A percentile compares a stretch with the other conserved stretches of the same genome.
phyloP scores from a whole-genome alignment of 2,797 vertebrate genomes.

The Jordanella pulchra region DNA sequence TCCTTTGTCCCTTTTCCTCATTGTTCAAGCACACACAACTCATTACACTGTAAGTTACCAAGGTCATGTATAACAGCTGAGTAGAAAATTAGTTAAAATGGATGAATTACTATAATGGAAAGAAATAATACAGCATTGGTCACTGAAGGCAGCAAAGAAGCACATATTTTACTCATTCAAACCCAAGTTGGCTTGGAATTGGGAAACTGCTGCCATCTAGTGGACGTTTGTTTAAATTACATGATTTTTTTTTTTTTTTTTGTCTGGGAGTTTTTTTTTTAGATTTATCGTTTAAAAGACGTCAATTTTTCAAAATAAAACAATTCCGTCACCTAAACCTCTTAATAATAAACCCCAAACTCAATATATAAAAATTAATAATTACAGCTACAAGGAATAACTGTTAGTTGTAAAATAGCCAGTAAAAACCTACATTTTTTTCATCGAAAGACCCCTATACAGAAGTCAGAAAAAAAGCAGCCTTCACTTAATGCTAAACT shows the following conservation, averaged over 20 bases:
- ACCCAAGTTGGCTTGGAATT: not conserved
- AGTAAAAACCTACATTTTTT: no score
- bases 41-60: not conserved
- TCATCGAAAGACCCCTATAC: not conserved
- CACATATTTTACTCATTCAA: not conserved
- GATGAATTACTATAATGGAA: not conserved
- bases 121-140: not conserved
- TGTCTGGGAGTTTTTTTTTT: no score
- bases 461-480: not conserved
- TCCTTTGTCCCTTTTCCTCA: not conserved
- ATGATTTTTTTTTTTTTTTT: no score
- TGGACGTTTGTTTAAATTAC: slow-evolving; percentile 24
- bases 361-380: not conserved
- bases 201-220: slow-evolving; percentile 65
- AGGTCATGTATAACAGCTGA: not conserved
- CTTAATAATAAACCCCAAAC: not conserved
- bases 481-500: no score
- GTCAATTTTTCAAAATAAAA: no score
- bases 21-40: not conserved
- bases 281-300: no score
- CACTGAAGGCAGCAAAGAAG: not conserved
- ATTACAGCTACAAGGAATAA: not conserved
- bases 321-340: no score
- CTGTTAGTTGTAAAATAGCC: not conserved
- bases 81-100: not conserved